phyloP scores from a whole-genome alignment of 2,113 vertebrate species.

The Mirza zaza region DNA sequence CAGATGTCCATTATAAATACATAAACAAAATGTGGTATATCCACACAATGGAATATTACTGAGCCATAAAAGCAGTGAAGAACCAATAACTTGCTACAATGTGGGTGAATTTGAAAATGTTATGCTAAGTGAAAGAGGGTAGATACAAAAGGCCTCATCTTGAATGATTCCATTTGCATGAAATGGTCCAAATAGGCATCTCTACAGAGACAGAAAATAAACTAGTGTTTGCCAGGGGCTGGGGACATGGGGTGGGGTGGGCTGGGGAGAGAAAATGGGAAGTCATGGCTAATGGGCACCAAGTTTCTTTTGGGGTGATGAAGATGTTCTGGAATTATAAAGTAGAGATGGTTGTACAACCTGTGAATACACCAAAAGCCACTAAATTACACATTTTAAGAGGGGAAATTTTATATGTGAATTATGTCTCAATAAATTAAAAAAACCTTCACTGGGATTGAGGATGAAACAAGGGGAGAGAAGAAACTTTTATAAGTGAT shows the following conservation, averaged over 20 bases:
- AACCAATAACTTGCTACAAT: too few species aligned
- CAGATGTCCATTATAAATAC: not conserved
- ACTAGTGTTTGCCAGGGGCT: not conserved
- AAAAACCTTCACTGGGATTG: not conserved
- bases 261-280: not conserved
- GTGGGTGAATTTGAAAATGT: not conserved
- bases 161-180: not conserved
- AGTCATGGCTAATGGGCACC: not conserved
- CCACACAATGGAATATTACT: not conserved
- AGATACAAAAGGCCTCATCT: not conserved
- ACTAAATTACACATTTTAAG: not conserved
- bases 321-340: not conserved
- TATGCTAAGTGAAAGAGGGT: not conserved
- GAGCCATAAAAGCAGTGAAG: not conserved
- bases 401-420: not conserved
- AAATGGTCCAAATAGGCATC: not conserved
- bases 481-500: not conserved
- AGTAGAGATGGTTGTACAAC: not conserved
- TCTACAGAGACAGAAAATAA: too few species aligned
- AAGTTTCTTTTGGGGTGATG: not conserved
- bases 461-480: not conserved
- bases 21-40: not conserved
- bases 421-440: not conserved
- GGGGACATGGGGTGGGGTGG: too few species aligned
- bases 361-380: not conserved